Percentiles rank a stretch among this genome's conserved stretches.
phyloP scores from a whole-genome alignment of 2,888 invertebrate genomes.

The Vanessa cardui region DNA sequence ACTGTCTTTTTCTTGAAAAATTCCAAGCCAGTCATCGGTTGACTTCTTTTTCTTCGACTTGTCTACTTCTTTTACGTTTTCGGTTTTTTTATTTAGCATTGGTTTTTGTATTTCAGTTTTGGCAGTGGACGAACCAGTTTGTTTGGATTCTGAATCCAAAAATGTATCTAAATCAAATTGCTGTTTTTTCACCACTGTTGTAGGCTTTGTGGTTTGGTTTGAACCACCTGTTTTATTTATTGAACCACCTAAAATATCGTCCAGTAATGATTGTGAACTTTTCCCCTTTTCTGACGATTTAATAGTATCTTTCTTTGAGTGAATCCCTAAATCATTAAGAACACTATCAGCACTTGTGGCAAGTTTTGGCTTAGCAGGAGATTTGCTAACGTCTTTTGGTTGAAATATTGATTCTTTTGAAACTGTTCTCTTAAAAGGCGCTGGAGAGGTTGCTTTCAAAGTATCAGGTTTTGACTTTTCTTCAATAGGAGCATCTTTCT shows the following conservation, averaged over 20 bases:
- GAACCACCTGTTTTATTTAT: constrained; percentile 54
- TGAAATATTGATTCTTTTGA: constrained; percentile 62
- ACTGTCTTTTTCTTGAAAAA: constrained; percentile 67
- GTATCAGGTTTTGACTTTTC: constrained; percentile 50
- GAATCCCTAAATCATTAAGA: constrained; percentile 54
- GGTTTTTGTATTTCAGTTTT: constrained; percentile 51
- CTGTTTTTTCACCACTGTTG: constrained; percentile 58
- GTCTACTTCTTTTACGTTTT: constrained; percentile 51
- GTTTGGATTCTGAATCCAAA: constrained; percentile 58
- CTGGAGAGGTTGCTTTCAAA: constrained; percentile 49
- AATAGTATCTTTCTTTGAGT: constrained; percentile 52
- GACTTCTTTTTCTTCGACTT: constrained; percentile 56
- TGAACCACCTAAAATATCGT: constrained; percentile 81
- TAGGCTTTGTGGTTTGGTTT: constrained; percentile 50
- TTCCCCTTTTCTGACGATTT: constrained; percentile 65
- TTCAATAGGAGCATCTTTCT: constrained; percentile 51
- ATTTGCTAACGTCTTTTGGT: constrained; percentile 50
- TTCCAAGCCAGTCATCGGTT: constrained; percentile 74
- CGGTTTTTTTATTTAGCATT: constrained; percentile 47
- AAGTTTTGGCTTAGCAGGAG: constrained; percentile 61
- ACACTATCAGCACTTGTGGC: constrained; percentile 59
- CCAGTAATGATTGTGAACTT: constrained; percentile 74
- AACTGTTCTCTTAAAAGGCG: constrained; percentile 52
- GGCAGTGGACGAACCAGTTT: constrained; percentile 42
- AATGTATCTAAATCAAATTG: constrained; percentile 68